Base-by-base conservation (phyloP, 2,797 vertebrate genomes). In the Amblyraja radiata region DNA sequence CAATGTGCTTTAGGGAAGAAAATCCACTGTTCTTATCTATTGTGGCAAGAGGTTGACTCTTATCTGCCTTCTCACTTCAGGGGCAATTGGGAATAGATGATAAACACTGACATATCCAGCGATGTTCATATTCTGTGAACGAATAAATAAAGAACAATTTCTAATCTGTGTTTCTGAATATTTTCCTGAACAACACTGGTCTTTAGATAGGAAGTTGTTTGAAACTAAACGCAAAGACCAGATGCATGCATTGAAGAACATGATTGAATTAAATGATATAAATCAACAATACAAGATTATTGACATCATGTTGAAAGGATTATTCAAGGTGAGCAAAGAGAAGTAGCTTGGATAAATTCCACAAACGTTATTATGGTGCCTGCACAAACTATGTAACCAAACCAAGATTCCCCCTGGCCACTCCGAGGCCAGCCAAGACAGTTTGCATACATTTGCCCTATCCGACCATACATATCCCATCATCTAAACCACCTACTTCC, bases 281-380 rank as follows among this genome's bases (percentile, higher is more conserved):
- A 98, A 99, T 96, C 99, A 99, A 95, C 98, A 99, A 95, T 99
- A 99, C 96, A 99, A 98, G 96, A 99, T 99, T 95, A 99, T 99
- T 16, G 98, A 99, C 94, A 98, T 99, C 96, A 99, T 99, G 98
- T 97, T 99, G 93, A 99, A 99, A 95, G 99, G 99, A 16, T 98
- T 99, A 84, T 99, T 99, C 94, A 99, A 99, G 98, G 99, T 97
- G 93, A 97, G 94, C 73, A 90, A 25, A 68, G 32, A 25, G 86
- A 71, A 1, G 2, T 61, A 54, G 16, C 21, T 14, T 32, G n/a
- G 90, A 54, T 6, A 21, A 18, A 68, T 28, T 21, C 28, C 13
- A n/a, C n/a, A 63, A 68, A 6, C 32, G 10, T n/a, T 28, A 63
- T 13, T 1, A 18, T 61, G 79, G 79, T 46, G 14, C 54, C 81